Conservation (phyloP, 2,888 invertebrate species). For the Perdita meconis region DNA sequence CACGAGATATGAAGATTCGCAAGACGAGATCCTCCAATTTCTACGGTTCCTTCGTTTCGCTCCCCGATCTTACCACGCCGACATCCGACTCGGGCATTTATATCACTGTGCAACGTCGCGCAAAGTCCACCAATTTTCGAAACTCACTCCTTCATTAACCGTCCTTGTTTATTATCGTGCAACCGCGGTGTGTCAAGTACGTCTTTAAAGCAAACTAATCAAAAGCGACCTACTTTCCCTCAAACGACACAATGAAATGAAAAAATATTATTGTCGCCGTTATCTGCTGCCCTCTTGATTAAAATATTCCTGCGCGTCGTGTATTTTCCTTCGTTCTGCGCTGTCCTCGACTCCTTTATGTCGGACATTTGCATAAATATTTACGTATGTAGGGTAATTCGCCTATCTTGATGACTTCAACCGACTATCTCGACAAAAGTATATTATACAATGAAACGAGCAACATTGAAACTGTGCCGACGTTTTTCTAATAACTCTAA, state of each 20-base stretch:
- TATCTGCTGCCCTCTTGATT: too few species aligned
- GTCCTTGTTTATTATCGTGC: slow-evolving; percentile 17
- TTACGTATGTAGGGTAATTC: too few species aligned
- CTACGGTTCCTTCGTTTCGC: slow-evolving; percentile 33
- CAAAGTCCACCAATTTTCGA: slow-evolving; percentile 47
- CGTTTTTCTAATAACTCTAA: too few species aligned
- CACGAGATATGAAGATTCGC: slow-evolving; percentile 69
- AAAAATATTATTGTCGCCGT: background rate
- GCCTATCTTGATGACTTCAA: too few species aligned
- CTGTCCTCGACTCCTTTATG: too few species aligned
- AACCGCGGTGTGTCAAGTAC: background rate
- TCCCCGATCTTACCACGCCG: slow-evolving; percentile 36
- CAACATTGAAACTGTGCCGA: too few species aligned
- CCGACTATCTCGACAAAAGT: too few species aligned
- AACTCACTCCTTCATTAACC: slow-evolving; percentile 59
- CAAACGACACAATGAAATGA: background rate
- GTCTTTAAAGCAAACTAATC: slow-evolving; percentile 26
- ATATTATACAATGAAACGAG: too few species aligned
- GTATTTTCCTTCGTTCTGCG: too few species aligned
- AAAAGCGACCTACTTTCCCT: slow-evolving; percentile 7
- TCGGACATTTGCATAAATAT: too few species aligned
- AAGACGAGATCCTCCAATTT: slow-evolving; percentile 51
- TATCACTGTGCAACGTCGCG: slow-evolving; percentile 32
- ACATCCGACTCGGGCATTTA: slow-evolving; percentile 65
- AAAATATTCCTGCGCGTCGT: too few species aligned